phyloP scores from a whole-genome alignment of 2,888 invertebrate species.

The Apantesis nais region DNA sequence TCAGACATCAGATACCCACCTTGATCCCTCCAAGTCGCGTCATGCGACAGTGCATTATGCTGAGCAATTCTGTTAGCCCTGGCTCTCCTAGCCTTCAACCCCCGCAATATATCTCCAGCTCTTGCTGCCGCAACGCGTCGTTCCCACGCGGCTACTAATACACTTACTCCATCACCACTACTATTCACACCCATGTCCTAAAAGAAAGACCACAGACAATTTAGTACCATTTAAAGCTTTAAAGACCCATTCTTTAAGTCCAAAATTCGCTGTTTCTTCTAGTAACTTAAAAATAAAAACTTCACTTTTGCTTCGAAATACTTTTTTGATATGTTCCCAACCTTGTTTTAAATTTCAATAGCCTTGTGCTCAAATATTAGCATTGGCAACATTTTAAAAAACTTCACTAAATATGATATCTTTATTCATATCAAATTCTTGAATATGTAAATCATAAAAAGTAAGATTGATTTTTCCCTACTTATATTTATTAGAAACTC shows the following conservation, averaged over 20 bases:
- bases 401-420: too few species aligned
- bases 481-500: not conserved
- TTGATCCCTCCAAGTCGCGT: conserved; percentile 88
- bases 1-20: conserved; percentile 68
- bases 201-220: not conserved
- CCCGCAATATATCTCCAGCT: conserved; percentile 87
- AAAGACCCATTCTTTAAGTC: not conserved
- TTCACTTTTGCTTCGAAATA: too few species aligned
- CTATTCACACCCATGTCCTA: conserved; percentile 68
- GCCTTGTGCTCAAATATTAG: too few species aligned
- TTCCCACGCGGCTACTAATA: conserved; percentile 89
- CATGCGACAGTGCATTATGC: conserved; percentile 70
- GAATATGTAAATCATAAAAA: too few species aligned
- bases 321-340: too few species aligned
- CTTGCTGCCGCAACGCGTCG: conserved; percentile 88
- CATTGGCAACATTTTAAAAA: too few species aligned
- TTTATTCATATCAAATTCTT: too few species aligned
- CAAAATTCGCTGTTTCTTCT: not conserved
- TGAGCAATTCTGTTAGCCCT: conserved; percentile 84
- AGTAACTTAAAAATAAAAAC: not conserved
- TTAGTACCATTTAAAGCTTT: not conserved
- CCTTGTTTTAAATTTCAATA: too few species aligned
- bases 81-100: conserved; percentile 85
- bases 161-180: conserved; percentile 81
- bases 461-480: not conserved